Evolutionary conservation across 1,140 invertebrate species (phyloP).

Genomic region (Cydia amplana): DNA sequence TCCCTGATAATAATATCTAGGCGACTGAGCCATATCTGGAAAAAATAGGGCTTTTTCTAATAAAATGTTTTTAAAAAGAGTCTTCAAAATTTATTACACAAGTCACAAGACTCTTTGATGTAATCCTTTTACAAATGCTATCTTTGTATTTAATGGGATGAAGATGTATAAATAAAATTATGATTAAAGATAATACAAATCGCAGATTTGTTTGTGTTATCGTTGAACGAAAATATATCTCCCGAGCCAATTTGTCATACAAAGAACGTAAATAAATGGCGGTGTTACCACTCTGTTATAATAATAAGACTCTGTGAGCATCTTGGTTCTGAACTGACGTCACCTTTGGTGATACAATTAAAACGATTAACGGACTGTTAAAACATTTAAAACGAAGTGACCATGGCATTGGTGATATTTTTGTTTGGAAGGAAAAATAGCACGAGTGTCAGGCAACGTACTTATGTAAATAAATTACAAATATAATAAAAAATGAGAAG

Average conservation of each 20-base stretch:
- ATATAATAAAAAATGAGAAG: no score
- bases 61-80: no score
- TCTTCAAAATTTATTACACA: no score
- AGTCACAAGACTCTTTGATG: no score
- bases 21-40: no score
- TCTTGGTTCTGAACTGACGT: background rate
- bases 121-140: no score
- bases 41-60: no score
- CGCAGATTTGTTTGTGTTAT: background rate
- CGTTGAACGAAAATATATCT: background rate
- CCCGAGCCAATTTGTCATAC: background rate
- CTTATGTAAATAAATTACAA: no score
- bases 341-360: background rate
- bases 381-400: background rate
- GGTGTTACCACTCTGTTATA: background rate
- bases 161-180: no score
- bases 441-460: background rate
- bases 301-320: background rate
- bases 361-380: background rate
- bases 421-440: background rate
- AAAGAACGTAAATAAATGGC: background rate
- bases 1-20: no score
- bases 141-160: no score
- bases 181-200: background rate
- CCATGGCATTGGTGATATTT: conserved; percentile 3